A percentile compares a stretch with the other conserved stretches of the same genome.
These are phyloP conservation scores for Nymphalis c-album DNA, from an alignment of 2,888 invertebrate species.

Conservation along the genomic window DNA sequence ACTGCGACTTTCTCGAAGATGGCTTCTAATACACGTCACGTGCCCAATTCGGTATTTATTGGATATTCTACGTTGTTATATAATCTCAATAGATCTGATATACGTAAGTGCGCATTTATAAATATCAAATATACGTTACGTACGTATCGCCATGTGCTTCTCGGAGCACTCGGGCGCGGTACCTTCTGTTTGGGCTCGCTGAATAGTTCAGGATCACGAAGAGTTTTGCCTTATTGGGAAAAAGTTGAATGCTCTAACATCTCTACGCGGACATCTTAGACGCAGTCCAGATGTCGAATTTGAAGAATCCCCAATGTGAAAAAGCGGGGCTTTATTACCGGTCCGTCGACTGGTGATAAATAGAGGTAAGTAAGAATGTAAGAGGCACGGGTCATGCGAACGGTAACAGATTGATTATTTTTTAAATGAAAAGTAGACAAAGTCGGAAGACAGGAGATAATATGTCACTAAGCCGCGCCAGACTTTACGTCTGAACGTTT, in stretches of 20 bases:
- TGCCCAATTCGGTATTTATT: constrained; percentile 9
- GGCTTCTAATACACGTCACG: constrained; percentile 16
- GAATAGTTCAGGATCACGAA: constrained; percentile 17
- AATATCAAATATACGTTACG: not conserved
- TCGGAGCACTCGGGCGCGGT: constrained; percentile 10
- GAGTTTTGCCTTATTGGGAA: constrained; percentile 24
- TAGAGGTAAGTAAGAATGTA: constrained; percentile 12
- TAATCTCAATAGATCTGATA: not conserved
- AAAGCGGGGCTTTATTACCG: no score
- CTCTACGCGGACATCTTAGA: constrained; percentile 13
- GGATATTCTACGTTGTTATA: constrained; percentile 6
- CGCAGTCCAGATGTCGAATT: no score
- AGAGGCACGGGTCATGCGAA: constrained; percentile 7
- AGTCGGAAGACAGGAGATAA: constrained; percentile 1
- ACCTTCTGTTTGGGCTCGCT: constrained; percentile 14
- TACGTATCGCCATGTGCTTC: constrained; percentile 14
- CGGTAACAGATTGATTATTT: not conserved
- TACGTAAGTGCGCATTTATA: constrained; percentile 30
- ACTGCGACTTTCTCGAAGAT: constrained; percentile 18
- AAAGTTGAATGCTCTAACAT: constrained; percentile 25
- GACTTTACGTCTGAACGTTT: not conserved
- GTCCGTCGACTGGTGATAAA: not conserved
- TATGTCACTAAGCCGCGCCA: not conserved
- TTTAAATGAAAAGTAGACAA: constrained; percentile 1
- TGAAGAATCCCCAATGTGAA: no score